A percentile compares a stretch with the other conserved stretches of the same genome.
Conservation (phyloP, 2,888 invertebrate genomes). For the Parascotia fuliginaria region DNA sequence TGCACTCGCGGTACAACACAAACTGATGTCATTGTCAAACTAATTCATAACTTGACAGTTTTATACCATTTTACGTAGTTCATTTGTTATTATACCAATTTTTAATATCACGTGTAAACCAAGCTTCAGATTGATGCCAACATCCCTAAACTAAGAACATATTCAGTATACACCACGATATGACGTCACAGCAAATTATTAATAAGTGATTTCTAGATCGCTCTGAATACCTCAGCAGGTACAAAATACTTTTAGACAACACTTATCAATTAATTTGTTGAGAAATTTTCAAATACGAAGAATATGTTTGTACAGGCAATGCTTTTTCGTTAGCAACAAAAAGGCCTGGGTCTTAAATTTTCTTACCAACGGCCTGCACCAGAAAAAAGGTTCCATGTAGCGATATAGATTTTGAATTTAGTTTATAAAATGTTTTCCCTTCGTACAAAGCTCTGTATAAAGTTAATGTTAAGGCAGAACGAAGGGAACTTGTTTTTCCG, state of each 20-base stretch:
- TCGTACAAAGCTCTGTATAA: slow-evolving; percentile 70
- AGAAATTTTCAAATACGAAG: no score
- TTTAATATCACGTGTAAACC: no score
- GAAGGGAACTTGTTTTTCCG: slow-evolving; percentile 80
- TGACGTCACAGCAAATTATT: slow-evolving; percentile 8
- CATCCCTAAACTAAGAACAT: no score
- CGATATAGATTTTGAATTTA: slow-evolving; percentile 65
- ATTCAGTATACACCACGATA: slow-evolving; percentile 13
- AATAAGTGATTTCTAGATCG: slow-evolving; percentile 2
- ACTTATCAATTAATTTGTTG: slow-evolving; percentile 14
- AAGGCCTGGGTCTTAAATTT: slow-evolving; percentile 36
- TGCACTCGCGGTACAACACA: no score
- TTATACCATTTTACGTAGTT: no score
- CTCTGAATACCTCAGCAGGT: neutral
- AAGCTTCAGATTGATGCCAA: no score
- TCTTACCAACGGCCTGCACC: slow-evolving; percentile 68
- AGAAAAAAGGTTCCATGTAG: slow-evolving; percentile 77
- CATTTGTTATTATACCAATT: no score
- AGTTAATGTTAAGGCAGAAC: slow-evolving; percentile 68
- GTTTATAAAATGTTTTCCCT: slow-evolving; percentile 70
- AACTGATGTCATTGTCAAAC: no score
- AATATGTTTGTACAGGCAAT: slow-evolving; percentile 17
- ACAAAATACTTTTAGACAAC: slow-evolving; percentile 3
- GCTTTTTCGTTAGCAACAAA: slow-evolving; percentile 20
- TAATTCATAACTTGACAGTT: no score